Percentiles rank a stretch among this genome's conserved stretches.
These are phyloP conservation scores for Chrysopilus asiliformis DNA, from an alignment of 2,888 invertebrate genomes.

Conservation along the genomic window DNA sequence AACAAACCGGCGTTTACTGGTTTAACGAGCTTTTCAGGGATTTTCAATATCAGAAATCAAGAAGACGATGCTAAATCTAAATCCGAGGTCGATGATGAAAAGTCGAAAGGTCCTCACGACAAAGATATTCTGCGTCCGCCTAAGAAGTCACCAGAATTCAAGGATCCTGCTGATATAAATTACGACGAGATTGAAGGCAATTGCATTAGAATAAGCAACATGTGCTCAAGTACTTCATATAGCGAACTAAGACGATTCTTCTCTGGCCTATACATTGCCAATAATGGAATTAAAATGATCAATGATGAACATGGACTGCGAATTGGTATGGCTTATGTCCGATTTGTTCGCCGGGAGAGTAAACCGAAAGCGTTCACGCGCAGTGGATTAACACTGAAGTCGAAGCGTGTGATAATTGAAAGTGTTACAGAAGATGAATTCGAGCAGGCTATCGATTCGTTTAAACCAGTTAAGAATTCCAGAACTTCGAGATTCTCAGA, in stretches of 20 bases:
- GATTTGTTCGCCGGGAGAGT: slow-evolving; percentile 56
- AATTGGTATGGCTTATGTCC: slow-evolving; percentile 66
- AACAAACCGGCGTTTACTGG: neutral
- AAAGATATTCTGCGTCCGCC: too few species aligned
- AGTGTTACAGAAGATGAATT: slow-evolving; percentile 59
- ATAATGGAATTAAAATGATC: slow-evolving; percentile 67
- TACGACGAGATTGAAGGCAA: slow-evolving; percentile 17
- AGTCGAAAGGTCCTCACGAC: too few species aligned
- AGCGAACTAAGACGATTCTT: slow-evolving; percentile 74
- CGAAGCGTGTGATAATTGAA: slow-evolving; percentile 51
- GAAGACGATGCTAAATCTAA: slow-evolving; percentile 1
- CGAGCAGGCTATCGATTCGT: slow-evolving; percentile 60
- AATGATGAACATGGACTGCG: slow-evolving; percentile 67
- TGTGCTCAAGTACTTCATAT: slow-evolving; percentile 63
- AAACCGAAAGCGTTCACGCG: slow-evolving; percentile 57
- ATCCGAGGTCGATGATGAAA: neutral
- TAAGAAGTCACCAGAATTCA: too few species aligned
- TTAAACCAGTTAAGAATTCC: slow-evolving; percentile 39
- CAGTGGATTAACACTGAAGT: slow-evolving; percentile 50
- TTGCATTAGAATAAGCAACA: slow-evolving; percentile 59
- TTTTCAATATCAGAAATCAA: slow-evolving; percentile 3
- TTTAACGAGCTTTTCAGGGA: slow-evolving; percentile 6
- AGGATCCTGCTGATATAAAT: neutral
- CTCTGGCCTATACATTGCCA: slow-evolving; percentile 58
- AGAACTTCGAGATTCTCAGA: too few species aligned